Evolutionary conservation across 2,888 invertebrate genomes (phyloP), one percentile per base, ranked within the genome.

Genomic region (Colletes collaris): DNA sequence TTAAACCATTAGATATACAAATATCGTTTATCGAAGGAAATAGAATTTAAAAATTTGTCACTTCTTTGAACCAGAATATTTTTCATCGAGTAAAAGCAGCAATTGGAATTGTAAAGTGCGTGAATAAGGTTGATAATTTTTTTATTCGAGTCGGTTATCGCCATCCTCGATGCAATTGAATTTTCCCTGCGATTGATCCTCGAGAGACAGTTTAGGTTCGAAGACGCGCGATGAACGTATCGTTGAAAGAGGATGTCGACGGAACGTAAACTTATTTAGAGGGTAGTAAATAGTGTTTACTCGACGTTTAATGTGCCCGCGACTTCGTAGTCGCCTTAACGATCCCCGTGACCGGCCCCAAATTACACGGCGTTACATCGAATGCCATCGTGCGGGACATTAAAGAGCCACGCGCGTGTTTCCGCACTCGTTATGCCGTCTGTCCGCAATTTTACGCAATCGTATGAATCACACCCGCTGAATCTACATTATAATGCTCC

Each of bases 201-300:
- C 16, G 16, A n/a, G 46, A 56, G 63, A 49, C 44, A 40, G 44
- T 67, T 27, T 58, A 70, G 66, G 55, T 37, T 62, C 4, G 35
- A 11, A 44, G 55, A 4, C 60, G 13, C 3, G 19, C 40, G 59
- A 52, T 27, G 62, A 58, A 13, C 11, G 53, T 49, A 56, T 7
- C 52, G 56, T 13, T 27, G 64, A 64, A 81, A 60, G 75, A 59
- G 81, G 46, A 64, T 27, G 63, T 59, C 67, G 64, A 55, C 59
- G 53, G 56, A 40, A 64, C 85, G 80, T 88, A 89, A 89, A 88
- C 85, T 89, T 89, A 88, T 90, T 89, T 87, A 86, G 82, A 76
- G 85, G 84, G 89, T 84, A 88, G 85, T 90, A 87, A 89, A 90
- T 89, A 88, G 87, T 89, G 88, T 89, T 90, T 89, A 89, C 89